Evolutionary conservation across 2,888 invertebrate species (phyloP).

Genomic region (Melolontha melolontha): DNA sequence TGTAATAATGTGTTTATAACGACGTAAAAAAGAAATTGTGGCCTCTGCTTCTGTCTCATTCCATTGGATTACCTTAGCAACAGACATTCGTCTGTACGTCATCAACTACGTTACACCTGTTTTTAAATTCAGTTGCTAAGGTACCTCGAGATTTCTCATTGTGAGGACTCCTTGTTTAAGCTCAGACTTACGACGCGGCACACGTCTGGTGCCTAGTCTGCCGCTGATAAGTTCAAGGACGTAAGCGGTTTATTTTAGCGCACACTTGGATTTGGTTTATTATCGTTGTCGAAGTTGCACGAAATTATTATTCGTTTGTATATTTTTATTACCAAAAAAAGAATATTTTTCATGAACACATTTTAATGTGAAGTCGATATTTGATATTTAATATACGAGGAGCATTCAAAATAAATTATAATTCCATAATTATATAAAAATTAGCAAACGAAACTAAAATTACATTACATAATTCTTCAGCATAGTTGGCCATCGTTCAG

Average conservation of each 20-base stretch:
- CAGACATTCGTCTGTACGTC: slow-evolving; percentile 28
- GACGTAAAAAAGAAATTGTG: slow-evolving; percentile 13
- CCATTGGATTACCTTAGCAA: slow-evolving; percentile 31
- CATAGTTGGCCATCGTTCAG: no score
- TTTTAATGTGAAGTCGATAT: no score
- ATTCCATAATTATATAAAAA: no score
- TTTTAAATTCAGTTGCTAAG: slow-evolving; percentile 43
- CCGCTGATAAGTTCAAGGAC: slow-evolving; percentile 49
- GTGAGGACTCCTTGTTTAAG: slow-evolving; percentile 32
- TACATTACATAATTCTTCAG: no score
- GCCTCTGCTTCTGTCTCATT: slow-evolving; percentile 21
- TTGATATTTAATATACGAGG: no score
- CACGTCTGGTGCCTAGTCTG: slow-evolving; percentile 46
- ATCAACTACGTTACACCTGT: slow-evolving; percentile 38
- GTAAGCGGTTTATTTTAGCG: slow-evolving; percentile 44
- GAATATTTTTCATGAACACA: no score
- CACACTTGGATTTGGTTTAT: slow-evolving; percentile 33
- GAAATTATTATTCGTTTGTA: slow-evolving; percentile 21
- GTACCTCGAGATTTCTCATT: slow-evolving; percentile 31
- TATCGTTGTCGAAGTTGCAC: slow-evolving; percentile 13
- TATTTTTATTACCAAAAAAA: slow-evolving; percentile 17
- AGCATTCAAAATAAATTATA: no score
- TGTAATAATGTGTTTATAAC: not conserved
- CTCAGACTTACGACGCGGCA: slow-evolving; percentile 43
- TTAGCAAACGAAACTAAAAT: no score